Base-by-base conservation (phyloP, 37 sponge, comb jelly and placozoan species). In the Cladorhizidae sp. region DNA sequence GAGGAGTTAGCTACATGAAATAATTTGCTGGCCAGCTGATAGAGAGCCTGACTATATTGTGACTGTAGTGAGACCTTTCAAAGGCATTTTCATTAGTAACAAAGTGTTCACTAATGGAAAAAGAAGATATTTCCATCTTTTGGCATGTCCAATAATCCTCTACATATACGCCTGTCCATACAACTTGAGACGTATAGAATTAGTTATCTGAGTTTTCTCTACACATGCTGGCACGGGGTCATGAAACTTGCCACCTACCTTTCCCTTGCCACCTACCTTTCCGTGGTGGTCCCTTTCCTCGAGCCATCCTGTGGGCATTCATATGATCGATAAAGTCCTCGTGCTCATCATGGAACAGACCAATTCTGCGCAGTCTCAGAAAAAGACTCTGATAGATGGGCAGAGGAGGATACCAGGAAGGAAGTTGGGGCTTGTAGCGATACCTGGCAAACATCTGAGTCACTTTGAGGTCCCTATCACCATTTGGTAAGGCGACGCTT, bases 301-400 rank as follows among this genome's bases (percentile, higher is more conserved):
- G 37, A 11, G 84, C 84, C 21, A 23, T 86, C 37, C 94, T 74
- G 43, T 78, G 61, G 0, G 58, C 65, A n/a, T 61, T 61, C 91
- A 90, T 93, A 15, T 43, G 49, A 23, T 90, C 92, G 3, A 14
- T 58, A 62, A 93, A 93, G 58, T 90, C 88, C 73, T 82, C 56
- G 59, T 92, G 96, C 39, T 85, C 93, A 73, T 95, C 96, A 39
- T 56, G 40, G 67, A 86, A 95, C 36, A 95, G 79, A 31, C 96
- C 96, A 22, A 86, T 57, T 31, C 32, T 43, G 41, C 93, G 39
- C 77, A 95, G 57, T 51, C 83, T 40, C 9, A 73, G 63, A 6
- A 93, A 67, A 23, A 95, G 64, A 0, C 80, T 65, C 49, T 89
- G 70, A 20, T 91, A 77, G 45, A 77, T 43, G 51, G 77, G 40